Evolutionary conservation across 2,888 invertebrate species (phyloP), one percentile per base, ranked within the genome.

Genomic region (Eulithis prunata): DNA sequence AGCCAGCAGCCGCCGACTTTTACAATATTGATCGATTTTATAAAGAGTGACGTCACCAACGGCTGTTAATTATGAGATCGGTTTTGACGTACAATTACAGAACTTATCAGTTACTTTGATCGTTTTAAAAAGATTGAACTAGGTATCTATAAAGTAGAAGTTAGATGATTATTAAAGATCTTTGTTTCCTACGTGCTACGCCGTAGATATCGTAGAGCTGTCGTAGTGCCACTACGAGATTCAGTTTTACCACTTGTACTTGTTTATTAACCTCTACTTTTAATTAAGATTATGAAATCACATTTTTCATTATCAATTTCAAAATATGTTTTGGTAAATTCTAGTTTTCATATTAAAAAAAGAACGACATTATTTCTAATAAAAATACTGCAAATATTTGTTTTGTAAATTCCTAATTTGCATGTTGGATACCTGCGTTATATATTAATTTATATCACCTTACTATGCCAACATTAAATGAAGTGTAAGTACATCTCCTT

Each of bases 131-230:
- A 61, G 64, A 60, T 71, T 69, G 62, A 49, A 5, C 41, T 53
- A 68, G 65, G 69, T 70, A 46, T 71, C 71, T 2, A 49, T 58
- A 62, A 64, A 75, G 71, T 75, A 69, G 71, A 75, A 76, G 75
- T 76, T 70, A 59, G 73, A 71, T 77, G 21, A 21, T 1, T 21
- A 21, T 69, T 72, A 45, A 54, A 49, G 69, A 62, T 69, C 60
- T 70, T 68, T 72, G 71, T 46, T 70, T 56, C 58, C 60, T 72
- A 78, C 75, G 76, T 74, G 77, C 74, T 77, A 77, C 77, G 72
- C 45, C 72, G 75, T 76, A 78, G 78, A 36, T 54, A 46, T 62
- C 28, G 59, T 59, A 60, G 53, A 60, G 12, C 43, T 46, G 6
- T 46, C 28, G 62, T 62, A 60, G 66, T 47, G 28, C n/a, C 46